Conservation (phyloP, 2,888 invertebrate species). For the Luperina testacea region DNA sequence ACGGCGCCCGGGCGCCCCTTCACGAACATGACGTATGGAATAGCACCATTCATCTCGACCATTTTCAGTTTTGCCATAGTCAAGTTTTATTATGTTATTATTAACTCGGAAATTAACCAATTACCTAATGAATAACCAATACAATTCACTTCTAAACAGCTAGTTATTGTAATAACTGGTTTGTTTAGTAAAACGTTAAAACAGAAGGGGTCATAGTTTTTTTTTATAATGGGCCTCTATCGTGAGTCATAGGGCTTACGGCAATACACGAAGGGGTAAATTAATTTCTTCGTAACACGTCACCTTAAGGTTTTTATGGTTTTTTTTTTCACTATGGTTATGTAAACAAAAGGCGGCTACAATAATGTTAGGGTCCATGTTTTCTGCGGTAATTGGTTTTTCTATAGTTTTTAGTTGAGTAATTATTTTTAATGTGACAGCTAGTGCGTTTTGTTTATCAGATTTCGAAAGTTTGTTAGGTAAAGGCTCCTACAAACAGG, state of each 20-base stretch:
- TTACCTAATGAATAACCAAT: conserved; percentile 4
- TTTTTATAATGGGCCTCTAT: conserved; percentile 19
- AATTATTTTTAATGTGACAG: not conserved
- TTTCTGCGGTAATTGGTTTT: not conserved
- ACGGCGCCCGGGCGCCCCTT: too few species aligned
- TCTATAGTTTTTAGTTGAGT: conserved; percentile 4
- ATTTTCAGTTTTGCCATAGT: not conserved
- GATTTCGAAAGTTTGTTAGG: not conserved
- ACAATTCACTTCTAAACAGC: conserved; percentile 3
- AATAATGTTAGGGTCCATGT: not conserved
- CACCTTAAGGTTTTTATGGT: not conserved
- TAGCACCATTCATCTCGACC: too few species aligned
- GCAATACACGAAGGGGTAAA: conserved; percentile 39
- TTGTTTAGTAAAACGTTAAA: conserved; percentile 18
- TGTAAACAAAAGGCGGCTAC: not conserved
- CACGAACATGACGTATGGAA: too few species aligned
- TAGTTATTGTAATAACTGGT: conserved; percentile 6
- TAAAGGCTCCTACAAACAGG: not conserved
- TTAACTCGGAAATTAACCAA: conserved; percentile 4
- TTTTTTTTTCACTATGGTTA: conserved; percentile 1
- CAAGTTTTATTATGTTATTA: too few species aligned
- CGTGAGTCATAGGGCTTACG: conserved; percentile 26
- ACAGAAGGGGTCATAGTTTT: conserved; percentile 22
- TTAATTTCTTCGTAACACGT: conserved; percentile 44
- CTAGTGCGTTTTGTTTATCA: not conserved